These are phyloP conservation scores for Syngnathus scovelli DNA, from an alignment of 2,113 vertebrate genomes.

Conservation along the genomic window DNA sequence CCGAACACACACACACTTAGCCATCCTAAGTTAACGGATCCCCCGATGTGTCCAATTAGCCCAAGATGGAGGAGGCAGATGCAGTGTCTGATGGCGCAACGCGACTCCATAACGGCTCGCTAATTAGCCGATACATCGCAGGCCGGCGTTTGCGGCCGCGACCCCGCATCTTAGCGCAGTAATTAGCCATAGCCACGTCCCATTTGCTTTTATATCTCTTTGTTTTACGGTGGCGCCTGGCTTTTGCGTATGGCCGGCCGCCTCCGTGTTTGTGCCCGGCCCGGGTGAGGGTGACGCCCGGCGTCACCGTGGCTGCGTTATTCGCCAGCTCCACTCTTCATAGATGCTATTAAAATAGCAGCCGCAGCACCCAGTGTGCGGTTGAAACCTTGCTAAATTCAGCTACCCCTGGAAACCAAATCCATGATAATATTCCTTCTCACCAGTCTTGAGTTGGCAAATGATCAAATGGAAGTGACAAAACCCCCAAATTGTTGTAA, in stretches of 20 bases:
- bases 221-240: slow-evolving; percentile 14
- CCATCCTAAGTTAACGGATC: background rate
- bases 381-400: background rate
- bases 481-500: too few relatives aligned
- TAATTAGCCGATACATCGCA: slow-evolving; percentile 29
- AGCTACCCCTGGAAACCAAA: slow-evolving; percentile 7
- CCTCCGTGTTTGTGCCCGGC: slow-evolving; percentile 32
- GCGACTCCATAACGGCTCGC: slow-evolving; percentile 16
- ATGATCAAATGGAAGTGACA: too few relatives aligned
- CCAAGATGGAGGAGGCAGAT: slow-evolving; percentile 7
- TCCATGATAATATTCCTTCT: slow-evolving; percentile 1
- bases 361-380: background rate
- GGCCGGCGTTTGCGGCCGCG: slow-evolving; percentile 19
- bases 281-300: slow-evolving; percentile 13
- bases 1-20: background rate
- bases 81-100: slow-evolving; percentile 24
- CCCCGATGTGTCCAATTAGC: slow-evolving; percentile 32
- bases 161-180: slow-evolving; percentile 28
- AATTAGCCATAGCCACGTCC: slow-evolving; percentile 22
- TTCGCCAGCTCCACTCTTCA: background rate
- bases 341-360: too few relatives aligned
- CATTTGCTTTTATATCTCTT: slow-evolving; percentile 30
- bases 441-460: too few relatives aligned
- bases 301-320: too few relatives aligned
- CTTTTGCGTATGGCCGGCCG: background rate